phyloP scores from a whole-genome alignment of 2,888 invertebrate genomes.

The Seira ritae region DNA sequence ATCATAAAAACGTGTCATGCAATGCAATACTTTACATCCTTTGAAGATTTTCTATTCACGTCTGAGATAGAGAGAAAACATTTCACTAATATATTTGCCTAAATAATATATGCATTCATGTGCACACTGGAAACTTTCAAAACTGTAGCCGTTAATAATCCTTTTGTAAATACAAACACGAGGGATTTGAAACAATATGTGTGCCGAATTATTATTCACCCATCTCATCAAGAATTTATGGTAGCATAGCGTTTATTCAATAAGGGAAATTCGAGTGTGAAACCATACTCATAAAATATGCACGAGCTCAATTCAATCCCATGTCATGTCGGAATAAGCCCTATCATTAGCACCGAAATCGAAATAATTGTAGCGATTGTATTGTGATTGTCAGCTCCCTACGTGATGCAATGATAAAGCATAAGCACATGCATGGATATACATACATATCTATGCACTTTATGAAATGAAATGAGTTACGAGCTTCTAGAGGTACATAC shows the following conservation, averaged over 20 bases:
- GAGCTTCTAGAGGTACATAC: slow-evolving; percentile 18
- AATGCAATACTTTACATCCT: too few relatives aligned
- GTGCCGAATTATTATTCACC: too few relatives aligned
- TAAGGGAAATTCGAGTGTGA: background rate
- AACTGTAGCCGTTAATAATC: background rate
- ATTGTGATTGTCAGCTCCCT: slow-evolving; percentile 33
- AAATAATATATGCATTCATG: too few relatives aligned
- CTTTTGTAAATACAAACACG: background rate
- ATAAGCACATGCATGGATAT: too few relatives aligned
- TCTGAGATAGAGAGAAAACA: too few relatives aligned
- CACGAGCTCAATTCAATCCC: background rate
- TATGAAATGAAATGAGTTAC: slow-evolving; percentile 42
- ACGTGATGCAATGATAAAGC: background rate
- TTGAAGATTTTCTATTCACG: too few relatives aligned
- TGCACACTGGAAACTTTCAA: too few relatives aligned
- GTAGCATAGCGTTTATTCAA: too few relatives aligned
- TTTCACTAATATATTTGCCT: too few relatives aligned
- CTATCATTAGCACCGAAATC: slow-evolving; percentile 53
- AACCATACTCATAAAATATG: background rate
- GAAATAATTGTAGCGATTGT: slow-evolving; percentile 54
- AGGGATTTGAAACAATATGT: background rate
- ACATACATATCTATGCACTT: slow-evolving; percentile 30
- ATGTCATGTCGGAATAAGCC: slow-evolving; percentile 6
- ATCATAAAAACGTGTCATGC: background rate
- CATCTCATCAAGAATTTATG: background rate